Conservation (phyloP, 2,113 vertebrate species). For the Phycodurus eques region DNA sequence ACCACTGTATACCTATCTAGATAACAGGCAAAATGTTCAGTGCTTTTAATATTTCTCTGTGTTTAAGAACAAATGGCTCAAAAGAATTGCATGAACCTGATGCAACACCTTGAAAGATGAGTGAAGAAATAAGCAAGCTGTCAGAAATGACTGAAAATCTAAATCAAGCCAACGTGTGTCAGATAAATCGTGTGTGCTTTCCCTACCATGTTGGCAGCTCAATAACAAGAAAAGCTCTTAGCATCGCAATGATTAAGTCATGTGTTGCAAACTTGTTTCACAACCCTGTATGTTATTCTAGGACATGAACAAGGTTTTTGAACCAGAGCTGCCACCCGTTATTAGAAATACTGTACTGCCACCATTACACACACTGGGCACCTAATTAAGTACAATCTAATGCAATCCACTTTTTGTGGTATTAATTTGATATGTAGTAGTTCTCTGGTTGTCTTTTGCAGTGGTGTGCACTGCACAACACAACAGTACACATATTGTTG, state of each 20-base stretch:
- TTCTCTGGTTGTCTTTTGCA: too few relatives aligned
- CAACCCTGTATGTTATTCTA: not conserved
- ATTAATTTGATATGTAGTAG: not conserved
- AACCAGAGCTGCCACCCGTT: not conserved
- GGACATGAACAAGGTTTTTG: not conserved
- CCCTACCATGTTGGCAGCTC: not conserved
- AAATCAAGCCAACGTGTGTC: constrained; percentile 24
- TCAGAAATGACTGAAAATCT: constrained; percentile 48
- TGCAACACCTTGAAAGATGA: constrained; percentile 67
- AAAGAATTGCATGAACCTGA: constrained; percentile 57
- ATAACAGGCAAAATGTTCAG: constrained; percentile 32
- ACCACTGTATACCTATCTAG: constrained; percentile 11
- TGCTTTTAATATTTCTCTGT: constrained; percentile 63
- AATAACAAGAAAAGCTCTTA: not conserved
- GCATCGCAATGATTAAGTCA: constrained; percentile 2
- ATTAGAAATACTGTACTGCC: not conserved
- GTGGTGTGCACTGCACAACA: too few relatives aligned
- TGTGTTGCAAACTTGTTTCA: not conserved
- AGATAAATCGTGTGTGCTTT: constrained; percentile 2
- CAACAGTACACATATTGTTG: not conserved
- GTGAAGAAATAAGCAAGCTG: constrained; percentile 48
- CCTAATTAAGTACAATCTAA: too few relatives aligned
- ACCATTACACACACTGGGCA: too few relatives aligned
- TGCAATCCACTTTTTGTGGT: not conserved
- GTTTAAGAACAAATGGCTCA: constrained; percentile 52